These are phyloP conservation scores for Bemisia tabaci DNA, from an alignment of 1,140 invertebrate genomes.

Conservation along the genomic window DNA sequence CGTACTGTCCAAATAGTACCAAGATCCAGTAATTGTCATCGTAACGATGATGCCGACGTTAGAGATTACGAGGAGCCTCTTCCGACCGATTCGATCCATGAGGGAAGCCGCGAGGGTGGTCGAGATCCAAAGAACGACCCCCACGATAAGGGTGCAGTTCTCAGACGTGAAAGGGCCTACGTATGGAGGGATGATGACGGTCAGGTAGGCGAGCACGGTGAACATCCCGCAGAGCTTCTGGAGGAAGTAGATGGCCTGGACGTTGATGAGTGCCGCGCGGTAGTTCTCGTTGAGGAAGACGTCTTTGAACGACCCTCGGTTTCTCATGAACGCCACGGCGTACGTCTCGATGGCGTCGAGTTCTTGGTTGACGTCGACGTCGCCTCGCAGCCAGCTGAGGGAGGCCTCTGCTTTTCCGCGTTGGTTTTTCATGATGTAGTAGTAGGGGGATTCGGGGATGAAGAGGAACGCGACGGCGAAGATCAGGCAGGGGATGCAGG, in stretches of 20 bases:
- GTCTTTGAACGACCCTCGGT: constrained; percentile 38
- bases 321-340: constrained; percentile 19
- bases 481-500: constrained; percentile 40
- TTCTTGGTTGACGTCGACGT: constrained; percentile 15
- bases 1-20: no score
- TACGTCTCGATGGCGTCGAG: constrained; percentile 18
- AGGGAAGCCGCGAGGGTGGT: no score
- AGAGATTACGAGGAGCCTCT: no score
- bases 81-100: no score
- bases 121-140: no score
- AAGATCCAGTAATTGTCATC: no score
- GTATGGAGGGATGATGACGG: constrained; percentile 17
- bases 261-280: constrained; percentile 19
- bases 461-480: constrained; percentile 52
- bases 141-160: no score
- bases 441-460: constrained; percentile 73
- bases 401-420: constrained; percentile 44
- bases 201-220: constrained; percentile 19
- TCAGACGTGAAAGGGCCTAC: no score
- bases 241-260: constrained; percentile 17
- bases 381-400: constrained; percentile 47
- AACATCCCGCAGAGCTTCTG: constrained; percentile 20
- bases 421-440: constrained; percentile 42
- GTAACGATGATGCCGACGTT: no score
- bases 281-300: constrained; percentile 61